These are phyloP conservation scores for Eunapius fragilis DNA, from an alignment of 37 sponge, comb jelly and placozoan genomes.

Conservation along the genomic window DNA sequence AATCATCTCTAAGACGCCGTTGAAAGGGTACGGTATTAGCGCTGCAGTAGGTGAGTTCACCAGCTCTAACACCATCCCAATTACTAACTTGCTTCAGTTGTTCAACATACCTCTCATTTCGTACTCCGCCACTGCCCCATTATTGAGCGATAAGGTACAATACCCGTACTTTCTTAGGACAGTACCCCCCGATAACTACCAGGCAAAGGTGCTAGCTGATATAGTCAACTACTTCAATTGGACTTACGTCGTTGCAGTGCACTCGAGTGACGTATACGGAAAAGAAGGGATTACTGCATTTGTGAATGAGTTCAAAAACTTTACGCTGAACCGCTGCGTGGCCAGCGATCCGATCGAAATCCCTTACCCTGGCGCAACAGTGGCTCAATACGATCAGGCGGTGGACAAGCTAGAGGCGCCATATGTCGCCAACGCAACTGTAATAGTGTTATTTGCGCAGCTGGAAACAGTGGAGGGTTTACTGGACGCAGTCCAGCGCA, in stretches of 20 bases:
- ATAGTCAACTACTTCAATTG: constrained; percentile 59
- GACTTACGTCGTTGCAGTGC: constrained; percentile 49
- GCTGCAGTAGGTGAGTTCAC: constrained; percentile 14
- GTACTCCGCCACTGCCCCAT: constrained; percentile 63
- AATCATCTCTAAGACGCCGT: too few species aligned
- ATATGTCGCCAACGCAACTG: constrained; percentile 51
- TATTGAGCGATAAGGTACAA: constrained; percentile 67
- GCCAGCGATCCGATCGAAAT: neutral
- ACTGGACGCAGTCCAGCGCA: constrained; percentile 22
- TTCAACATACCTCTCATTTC: constrained; percentile 78
- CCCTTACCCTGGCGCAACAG: neutral
- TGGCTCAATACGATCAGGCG: constrained; percentile 6
- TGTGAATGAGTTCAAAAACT: constrained; percentile 4
- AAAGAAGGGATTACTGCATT: neutral
- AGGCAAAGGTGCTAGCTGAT: constrained; percentile 70
- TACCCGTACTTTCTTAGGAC: constrained; percentile 82
- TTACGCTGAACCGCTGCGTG: neutral
- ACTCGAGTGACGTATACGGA: constrained; percentile 61
- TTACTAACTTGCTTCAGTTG: constrained; percentile 65
- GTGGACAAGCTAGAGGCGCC: neutral
- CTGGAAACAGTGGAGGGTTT: neutral
- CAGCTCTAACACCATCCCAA: constrained; percentile 58
- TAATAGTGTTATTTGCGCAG: constrained; percentile 64
- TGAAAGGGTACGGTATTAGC: too few species aligned
- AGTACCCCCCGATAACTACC: constrained; percentile 77